Conservation (phyloP, 23 tunicate genomes). For the Botrylloides violaceus region DNA sequence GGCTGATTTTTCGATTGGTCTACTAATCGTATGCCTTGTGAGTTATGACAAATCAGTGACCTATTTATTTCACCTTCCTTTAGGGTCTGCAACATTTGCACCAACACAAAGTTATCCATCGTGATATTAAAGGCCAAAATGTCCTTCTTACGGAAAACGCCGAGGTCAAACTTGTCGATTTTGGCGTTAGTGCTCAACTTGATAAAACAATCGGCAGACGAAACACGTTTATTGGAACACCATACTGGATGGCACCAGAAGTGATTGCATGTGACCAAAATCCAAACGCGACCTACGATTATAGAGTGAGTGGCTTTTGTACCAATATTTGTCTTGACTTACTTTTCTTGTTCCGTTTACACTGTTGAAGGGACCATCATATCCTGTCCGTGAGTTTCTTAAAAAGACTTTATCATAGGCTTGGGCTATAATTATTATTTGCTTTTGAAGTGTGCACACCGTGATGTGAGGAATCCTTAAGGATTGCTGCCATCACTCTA, state of each 20-base stretch:
- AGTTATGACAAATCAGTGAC: no score
- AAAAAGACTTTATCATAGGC: no score
- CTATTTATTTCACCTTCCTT: no score
- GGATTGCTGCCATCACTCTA: no score
- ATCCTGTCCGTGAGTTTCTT: background rate
- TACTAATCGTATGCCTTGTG: no score
- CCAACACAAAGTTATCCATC: constrained; percentile 95
- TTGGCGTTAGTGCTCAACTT: constrained; percentile 97
- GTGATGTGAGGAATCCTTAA: no score
- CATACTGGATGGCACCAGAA: constrained; percentile 99
- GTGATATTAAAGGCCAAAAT: constrained; percentile 99
- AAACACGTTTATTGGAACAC: constrained; percentile 98
- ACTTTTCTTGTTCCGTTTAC: background rate
- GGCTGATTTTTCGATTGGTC: no score
- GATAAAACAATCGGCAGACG: constrained; percentile 95
- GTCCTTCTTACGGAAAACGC: constrained; percentile 96
- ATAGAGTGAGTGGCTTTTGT: constrained; percentile 46
- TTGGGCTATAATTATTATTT: no score
- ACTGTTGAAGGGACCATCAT: background rate
- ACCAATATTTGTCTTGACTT: no score
- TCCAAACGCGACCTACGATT: constrained; percentile 83
- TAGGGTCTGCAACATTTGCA: constrained; percentile 97
- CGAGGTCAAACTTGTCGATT: constrained; percentile 96
- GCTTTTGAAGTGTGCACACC: no score
- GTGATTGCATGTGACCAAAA: constrained; percentile 98